Evolutionary conservation across 2,113 vertebrate genomes (phyloP).

Genomic region (Psittacara wagleri): DNA sequence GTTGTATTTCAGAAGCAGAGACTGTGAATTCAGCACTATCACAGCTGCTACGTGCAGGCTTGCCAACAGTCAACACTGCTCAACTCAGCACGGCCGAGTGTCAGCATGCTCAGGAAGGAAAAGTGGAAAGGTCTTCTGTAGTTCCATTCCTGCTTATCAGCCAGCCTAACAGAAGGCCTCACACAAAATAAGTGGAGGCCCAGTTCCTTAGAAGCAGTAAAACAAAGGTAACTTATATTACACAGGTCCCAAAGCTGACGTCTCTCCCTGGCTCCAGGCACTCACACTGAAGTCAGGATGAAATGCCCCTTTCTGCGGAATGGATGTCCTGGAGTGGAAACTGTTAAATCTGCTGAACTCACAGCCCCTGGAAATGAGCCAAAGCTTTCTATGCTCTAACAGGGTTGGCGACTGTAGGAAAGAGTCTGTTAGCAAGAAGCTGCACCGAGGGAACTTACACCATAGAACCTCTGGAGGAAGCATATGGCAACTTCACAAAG

Average conservation of each 20-base stretch:
- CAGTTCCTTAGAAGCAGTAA: neutral
- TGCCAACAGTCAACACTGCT: neutral
- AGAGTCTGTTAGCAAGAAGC: conserved; percentile 17
- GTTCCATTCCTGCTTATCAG: neutral
- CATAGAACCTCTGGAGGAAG: neutral
- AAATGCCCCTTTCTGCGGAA: neutral
- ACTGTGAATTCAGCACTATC: conserved; percentile 38
- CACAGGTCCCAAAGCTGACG: neutral
- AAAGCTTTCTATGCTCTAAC: conserved; percentile 7
- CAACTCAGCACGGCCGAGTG: neutral
- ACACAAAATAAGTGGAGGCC: neutral
- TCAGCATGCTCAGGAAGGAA: neutral
- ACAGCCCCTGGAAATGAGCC: neutral
- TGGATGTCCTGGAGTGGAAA: conserved; percentile 13
- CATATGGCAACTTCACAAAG: neutral
- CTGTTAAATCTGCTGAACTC: conserved; percentile 19
- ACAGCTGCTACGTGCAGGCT: neutral
- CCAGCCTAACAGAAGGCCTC: neutral
- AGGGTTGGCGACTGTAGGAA: neutral
- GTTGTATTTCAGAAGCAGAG: conserved; percentile 11
- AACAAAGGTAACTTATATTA: neutral
- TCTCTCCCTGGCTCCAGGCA: neutral
- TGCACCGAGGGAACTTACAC: neutral
- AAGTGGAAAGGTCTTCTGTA: neutral
- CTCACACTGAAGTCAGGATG: neutral